Conservation (phyloP, 2,797 vertebrate genomes). For the Microctenopoma lineatum region DNA sequence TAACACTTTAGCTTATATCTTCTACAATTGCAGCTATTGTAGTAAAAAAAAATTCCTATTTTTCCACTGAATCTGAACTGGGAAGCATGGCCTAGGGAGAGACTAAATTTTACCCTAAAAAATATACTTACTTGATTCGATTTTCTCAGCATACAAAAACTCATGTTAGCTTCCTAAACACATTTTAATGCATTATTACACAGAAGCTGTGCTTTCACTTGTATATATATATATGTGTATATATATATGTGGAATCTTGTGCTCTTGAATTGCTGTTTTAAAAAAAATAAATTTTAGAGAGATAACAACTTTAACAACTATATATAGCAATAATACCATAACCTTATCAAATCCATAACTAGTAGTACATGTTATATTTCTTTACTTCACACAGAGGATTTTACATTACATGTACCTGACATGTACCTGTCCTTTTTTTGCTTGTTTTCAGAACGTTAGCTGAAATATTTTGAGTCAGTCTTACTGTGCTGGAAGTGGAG, state of each 20-base stretch:
- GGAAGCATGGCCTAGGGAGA: too few relatives aligned
- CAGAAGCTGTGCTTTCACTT: constrained; percentile 11
- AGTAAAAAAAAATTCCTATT: too few relatives aligned
- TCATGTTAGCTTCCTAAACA: too few relatives aligned
- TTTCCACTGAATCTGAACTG: too few relatives aligned
- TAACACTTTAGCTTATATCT: too few relatives aligned
- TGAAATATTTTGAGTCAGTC: constrained; percentile 40
- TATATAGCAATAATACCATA: not conserved
- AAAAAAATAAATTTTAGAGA: constrained; percentile 57
- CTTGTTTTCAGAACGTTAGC: constrained; percentile 27
- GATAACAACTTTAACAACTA: constrained; percentile 33
- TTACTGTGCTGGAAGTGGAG: constrained; percentile 40
- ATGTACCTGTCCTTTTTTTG: too few relatives aligned
- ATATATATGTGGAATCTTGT: constrained; percentile 30
- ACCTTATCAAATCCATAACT: constrained; percentile 19
- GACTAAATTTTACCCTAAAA: too few relatives aligned
- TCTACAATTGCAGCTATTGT: too few relatives aligned
- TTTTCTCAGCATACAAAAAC: too few relatives aligned
- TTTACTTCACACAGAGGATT: constrained; percentile 25
- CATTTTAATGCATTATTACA: too few relatives aligned
- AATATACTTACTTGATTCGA: too few relatives aligned
- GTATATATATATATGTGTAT: constrained; percentile 6
- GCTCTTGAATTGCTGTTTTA: constrained; percentile 38
- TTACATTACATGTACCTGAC: constrained; percentile 11
- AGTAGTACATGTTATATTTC: constrained; percentile 35